Evolutionary conservation across 2,888 invertebrate species (phyloP).

Genomic region (Drosophila borealis): DNA sequence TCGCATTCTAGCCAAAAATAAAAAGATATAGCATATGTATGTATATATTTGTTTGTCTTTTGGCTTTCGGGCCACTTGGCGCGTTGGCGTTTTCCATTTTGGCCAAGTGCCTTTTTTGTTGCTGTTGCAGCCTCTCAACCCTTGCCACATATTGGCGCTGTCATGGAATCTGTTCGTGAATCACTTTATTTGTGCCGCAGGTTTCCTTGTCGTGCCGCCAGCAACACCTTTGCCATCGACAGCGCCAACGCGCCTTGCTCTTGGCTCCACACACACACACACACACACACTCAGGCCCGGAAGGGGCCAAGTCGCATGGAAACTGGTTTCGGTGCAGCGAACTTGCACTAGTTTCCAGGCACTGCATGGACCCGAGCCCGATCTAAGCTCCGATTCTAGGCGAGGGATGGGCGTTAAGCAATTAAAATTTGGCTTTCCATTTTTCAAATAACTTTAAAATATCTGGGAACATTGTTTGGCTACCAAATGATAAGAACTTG

Average conservation of each 20-base stretch:
- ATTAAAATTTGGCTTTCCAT: slow-evolving; percentile 1
- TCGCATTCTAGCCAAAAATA: slow-evolving; percentile 54
- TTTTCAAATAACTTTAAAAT: not conserved
- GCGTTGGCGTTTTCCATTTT: slow-evolving; percentile 57
- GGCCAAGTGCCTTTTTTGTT: slow-evolving; percentile 34
- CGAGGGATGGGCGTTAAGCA: slow-evolving; percentile 53
- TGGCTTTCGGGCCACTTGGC: slow-evolving; percentile 42
- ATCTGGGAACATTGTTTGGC: too few relatives aligned
- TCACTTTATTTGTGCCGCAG: slow-evolving; percentile 65
- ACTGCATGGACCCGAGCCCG: slow-evolving; percentile 30
- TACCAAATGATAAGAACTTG: too few relatives aligned
- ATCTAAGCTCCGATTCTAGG: slow-evolving; percentile 40
- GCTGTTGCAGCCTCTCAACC: slow-evolving; percentile 31
- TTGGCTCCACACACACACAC: slow-evolving; percentile 16
- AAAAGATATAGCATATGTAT: not conserved
- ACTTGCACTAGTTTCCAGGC: slow-evolving; percentile 76
- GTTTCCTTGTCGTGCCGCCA: slow-evolving; percentile 54
- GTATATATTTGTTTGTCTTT: slow-evolving; percentile 38
- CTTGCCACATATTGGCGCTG: slow-evolving; percentile 44
- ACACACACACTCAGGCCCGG: slow-evolving; percentile 55
- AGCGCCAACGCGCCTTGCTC: slow-evolving; percentile 38
- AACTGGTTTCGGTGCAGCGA: slow-evolving; percentile 74
- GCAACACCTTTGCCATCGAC: slow-evolving; percentile 26
- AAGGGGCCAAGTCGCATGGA: slow-evolving; percentile 58
- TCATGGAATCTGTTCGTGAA: slow-evolving; percentile 69